Evolutionary conservation across 2,113 vertebrate species (phyloP), one percentile per base, ranked within the genome.

Genomic region (Leiothrix lutea): DNA sequence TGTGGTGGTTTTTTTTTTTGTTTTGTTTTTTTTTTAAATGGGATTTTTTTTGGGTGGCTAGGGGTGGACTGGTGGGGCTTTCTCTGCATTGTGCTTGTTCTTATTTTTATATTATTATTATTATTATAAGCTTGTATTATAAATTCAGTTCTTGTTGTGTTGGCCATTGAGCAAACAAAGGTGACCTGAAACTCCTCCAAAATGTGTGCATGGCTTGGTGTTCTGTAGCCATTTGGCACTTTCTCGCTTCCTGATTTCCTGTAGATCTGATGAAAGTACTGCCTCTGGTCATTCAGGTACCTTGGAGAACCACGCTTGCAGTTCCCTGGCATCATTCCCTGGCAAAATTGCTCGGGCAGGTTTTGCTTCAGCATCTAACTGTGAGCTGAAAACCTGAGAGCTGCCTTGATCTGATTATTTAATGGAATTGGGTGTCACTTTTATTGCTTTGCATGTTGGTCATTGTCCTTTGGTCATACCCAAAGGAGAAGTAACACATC

Each of bases 231-330:
- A 33, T 82, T 73, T 78, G 48, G 56, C 61, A 66, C 50, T 88
- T 92, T 17, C 4, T n/a, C 56, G 15, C 40, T 85, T 85, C n/a
- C 19, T 0, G 0, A 33, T 51, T 66, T 92, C 58, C 47, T 0
- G 0, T 17, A 33, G 72, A 38, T 78, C 35, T 64, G 69, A 71
- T 12, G 8, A 28, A 80, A 56, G 12, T 36, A 25, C 13, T 82
- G n/a, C 48, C 38, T 74, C 31, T 31, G 20, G 62, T 79, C 85
- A 40, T 90, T 90, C 81, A 90, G 33, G 70, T 75, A 20, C 35
- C 62, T 81, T n/a, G 29, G 61, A 85, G 53, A 90, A 7, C 40
- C 33, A 48, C 25, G 61, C 35, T 53, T 78, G 60, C 29, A 45
- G 38, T 57, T 95, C 20, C 35, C 36, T 96, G 87, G 73, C 65